Percentiles rank a stretch among this genome's conserved stretches.
These are phyloP conservation scores for Himalopsyche japonica DNA, from an alignment of 2,888 invertebrate species.

Conservation along the genomic window DNA sequence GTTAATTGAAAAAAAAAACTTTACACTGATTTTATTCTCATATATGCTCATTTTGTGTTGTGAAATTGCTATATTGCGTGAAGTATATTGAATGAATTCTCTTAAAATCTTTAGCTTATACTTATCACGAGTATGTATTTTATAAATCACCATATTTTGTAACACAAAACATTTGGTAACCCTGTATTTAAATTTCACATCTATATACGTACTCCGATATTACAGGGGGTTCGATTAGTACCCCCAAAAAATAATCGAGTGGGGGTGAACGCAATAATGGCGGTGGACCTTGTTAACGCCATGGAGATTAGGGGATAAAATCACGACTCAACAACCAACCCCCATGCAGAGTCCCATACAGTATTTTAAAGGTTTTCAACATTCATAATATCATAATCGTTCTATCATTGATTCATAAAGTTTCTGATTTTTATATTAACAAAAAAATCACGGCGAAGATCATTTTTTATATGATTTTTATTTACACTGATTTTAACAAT, in stretches of 20 bases:
- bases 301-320: conserved; percentile 12
- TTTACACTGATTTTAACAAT: too few species aligned
- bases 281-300: conserved; percentile 27
- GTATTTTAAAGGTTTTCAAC: background rate
- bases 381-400: background rate
- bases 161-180: background rate
- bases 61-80: too few species aligned
- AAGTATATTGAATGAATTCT: too few species aligned
- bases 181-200: background rate
- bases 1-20: too few species aligned
- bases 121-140: too few species aligned
- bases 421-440: too few species aligned
- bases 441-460: too few species aligned
- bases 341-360: background rate
- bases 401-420: background rate
- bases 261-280: conserved; percentile 30
- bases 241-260: background rate
- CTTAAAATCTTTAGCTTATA: too few species aligned
- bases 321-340: background rate
- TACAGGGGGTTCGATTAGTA: background rate
- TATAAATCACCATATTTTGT: too few species aligned
- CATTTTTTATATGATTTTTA: too few species aligned
- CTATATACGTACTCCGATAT: background rate
- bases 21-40: too few species aligned
- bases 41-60: too few species aligned